Base-by-base conservation (phyloP, 2,888 invertebrate species). In the Drosophila acutilabella region DNA sequence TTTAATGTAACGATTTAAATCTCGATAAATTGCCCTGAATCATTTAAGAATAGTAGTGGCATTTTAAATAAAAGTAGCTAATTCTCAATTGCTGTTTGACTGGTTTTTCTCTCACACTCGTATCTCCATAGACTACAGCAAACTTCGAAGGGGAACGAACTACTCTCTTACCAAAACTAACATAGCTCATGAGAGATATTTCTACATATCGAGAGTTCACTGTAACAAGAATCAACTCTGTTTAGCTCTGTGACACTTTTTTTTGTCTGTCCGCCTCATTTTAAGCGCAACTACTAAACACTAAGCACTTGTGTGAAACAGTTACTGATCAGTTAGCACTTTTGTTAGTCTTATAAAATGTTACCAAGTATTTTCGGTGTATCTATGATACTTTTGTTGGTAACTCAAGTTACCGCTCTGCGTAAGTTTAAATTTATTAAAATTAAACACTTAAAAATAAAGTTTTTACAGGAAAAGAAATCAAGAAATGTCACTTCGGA, bases 401-500 rank as follows among this genome's bases (percentile, higher is more conserved):
- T 10, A 0, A 18, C 30, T 14, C 8, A 41, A 10, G 20, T 41
- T 33, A n/a, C 11, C 13, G 58, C 58, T 11, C 13, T 69, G 7
- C 64, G 64, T 71, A 30, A 69, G 53, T 48, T 0, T 4, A 13
- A 14, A 11, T 10, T 14, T 8, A 30, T 8, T 8, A 30, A 30
- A 8, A 30, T 7, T 7, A 26, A 26, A 26, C 7, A 26, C 0
- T 3, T 53, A 3, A 3, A 20, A 13, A n/a, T 1, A 16, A 30
- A 6, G 16, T 30, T 6, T 14, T 38, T 8, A 2, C 45, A 81
- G 81, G 80, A 4, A 44, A 66, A 45, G 73, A 70, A 2, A 54
- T 81, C 13, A 14, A 44, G 6, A 81, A 59, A 59, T 81, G 81
- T 4, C 71, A 13, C 6, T 81, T 61, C 18, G 72, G 74, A 0